phyloP scores from a whole-genome alignment of 2,797 vertebrate species.

The Discoglossus pictus region DNA sequence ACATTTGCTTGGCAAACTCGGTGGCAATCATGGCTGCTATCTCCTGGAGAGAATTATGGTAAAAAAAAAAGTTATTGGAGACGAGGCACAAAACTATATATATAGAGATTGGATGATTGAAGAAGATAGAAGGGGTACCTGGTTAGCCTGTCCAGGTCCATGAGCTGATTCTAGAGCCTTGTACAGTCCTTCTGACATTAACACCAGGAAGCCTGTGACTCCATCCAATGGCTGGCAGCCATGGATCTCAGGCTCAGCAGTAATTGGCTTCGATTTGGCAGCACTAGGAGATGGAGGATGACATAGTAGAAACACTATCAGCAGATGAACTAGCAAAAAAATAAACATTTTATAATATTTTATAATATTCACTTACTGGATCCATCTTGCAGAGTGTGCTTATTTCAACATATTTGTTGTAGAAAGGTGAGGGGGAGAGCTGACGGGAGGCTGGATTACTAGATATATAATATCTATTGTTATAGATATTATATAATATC shows the following conservation, averaged over 20 bases:
- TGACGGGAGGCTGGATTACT: no score
- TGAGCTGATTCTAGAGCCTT: slow-evolving; percentile 92
- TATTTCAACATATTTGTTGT: no score
- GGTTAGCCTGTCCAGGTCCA: slow-evolving; percentile 93
- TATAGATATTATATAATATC: no score
- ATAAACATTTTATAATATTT: no score
- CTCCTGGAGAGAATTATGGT: slow-evolving; percentile 70
- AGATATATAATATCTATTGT: no score
- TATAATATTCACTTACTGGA: no score
- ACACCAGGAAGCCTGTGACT: slow-evolving; percentile 88
- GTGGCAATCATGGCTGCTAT: slow-evolving; percentile 96
- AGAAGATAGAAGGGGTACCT: slow-evolving; percentile 72
- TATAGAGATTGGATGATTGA: no score
- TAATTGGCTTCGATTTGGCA: slow-evolving; percentile 87
- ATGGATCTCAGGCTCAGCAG: slow-evolving; percentile 91
- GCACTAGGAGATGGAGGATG: slow-evolving; percentile 66
- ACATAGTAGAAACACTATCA: slow-evolving; percentile 77
- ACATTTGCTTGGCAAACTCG: slow-evolving; percentile 89
- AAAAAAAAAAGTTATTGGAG: not conserved
- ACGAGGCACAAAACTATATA: not conserved
- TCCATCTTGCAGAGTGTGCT: no score
- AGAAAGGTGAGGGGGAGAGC: no score
- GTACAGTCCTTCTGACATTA: slow-evolving; percentile 96
- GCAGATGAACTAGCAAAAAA: slow-evolving; percentile 57
- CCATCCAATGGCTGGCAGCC: slow-evolving; percentile 84